Conservation (phyloP, 2,888 invertebrate genomes). For the Campoletis raptor region DNA sequence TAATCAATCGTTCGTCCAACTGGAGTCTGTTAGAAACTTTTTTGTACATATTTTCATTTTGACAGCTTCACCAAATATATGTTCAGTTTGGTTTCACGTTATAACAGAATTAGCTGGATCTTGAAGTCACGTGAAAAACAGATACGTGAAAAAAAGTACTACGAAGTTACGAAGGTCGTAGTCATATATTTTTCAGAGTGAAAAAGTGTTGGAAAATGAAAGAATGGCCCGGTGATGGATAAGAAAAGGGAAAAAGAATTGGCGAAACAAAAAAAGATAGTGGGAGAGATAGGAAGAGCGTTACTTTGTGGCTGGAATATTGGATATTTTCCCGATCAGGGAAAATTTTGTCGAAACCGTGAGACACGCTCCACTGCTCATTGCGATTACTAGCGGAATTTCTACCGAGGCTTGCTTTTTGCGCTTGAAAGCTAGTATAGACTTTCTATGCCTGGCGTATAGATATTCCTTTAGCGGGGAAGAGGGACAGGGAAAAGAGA, state of each 20-base stretch:
- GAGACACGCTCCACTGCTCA: slow-evolving; percentile 30
- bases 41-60: not conserved
- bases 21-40: not conserved
- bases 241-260: slow-evolving; percentile 17
- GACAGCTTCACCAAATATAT: not conserved
- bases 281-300: not conserved
- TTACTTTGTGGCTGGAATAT: slow-evolving; percentile 37
- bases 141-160: too few relatives aligned
- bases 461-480: slow-evolving; percentile 8
- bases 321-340: slow-evolving; percentile 46
- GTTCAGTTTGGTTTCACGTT: not conserved
- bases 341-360: slow-evolving; percentile 26
- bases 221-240: slow-evolving; percentile 4
- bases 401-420: slow-evolving; percentile 29
- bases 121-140: not conserved
- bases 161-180: not conserved
- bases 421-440: not conserved
- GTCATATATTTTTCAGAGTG: not conserved
- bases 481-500: slow-evolving; percentile 10
- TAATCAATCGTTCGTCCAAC: not conserved
- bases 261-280: not conserved
- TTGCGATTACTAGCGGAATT: slow-evolving; percentile 51
- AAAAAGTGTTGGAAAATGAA: not conserved
- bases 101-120: not conserved
- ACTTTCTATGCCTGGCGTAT: slow-evolving; percentile 18